Percentiles rank a stretch among this genome's conserved stretches.
Evolutionary conservation across 2,113 vertebrate species (phyloP).

Genomic region (Nycticryphes semicollaris): DNA sequence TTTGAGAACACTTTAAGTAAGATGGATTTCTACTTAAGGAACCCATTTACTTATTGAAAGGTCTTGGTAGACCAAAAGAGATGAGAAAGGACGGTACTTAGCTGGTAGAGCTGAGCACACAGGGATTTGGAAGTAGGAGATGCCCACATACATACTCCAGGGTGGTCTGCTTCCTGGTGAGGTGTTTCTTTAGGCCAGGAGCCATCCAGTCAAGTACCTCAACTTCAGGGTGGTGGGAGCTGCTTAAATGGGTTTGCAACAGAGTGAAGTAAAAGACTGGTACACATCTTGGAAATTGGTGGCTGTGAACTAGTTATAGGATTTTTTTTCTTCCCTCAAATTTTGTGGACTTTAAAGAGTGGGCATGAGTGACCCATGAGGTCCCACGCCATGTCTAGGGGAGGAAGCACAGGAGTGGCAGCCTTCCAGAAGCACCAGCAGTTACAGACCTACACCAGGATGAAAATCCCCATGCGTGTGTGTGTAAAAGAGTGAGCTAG

Average conservation of each 20-base stretch:
- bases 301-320: neutral
- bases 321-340: neutral
- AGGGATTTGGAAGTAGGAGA: neutral
- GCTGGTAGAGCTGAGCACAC: neutral
- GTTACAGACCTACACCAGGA: neutral
- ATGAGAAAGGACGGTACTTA: neutral
- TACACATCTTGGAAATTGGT: neutral
- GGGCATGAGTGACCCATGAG: rapidly evolving
- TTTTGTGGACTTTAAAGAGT: neutral
- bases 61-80: neutral
- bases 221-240: neutral
- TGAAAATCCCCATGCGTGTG: rapidly evolving
- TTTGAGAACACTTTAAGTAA: neutral
- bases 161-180: neutral
- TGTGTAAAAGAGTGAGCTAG: neutral
- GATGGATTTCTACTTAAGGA: neutral
- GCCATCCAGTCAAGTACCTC: neutral
- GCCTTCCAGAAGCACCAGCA: neutral
- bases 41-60: neutral
- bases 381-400: neutral
- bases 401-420: neutral
- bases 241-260: neutral
- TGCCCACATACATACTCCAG: too few relatives aligned
- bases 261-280: rapidly evolving
- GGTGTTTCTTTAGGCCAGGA: neutral